Conservation (phyloP, 2,113 vertebrate species). For the Ammodytes dubius region DNA sequence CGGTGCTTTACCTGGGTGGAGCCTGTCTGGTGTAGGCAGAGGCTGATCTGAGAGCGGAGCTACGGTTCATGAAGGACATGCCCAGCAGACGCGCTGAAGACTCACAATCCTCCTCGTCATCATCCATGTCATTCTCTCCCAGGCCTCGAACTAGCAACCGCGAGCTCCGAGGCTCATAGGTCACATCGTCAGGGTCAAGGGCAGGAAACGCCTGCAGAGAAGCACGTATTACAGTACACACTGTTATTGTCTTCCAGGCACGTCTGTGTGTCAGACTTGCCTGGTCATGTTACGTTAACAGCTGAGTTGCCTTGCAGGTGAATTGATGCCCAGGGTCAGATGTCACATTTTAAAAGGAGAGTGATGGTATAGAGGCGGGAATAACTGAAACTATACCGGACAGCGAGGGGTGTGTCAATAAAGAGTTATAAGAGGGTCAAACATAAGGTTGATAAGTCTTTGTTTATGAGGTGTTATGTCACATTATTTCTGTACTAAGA, state of each 20-base stretch:
- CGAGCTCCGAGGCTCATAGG: conserved; percentile 94
- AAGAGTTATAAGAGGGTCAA: not conserved
- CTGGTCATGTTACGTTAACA: not conserved
- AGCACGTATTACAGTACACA: not conserved
- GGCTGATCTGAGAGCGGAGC: conserved; percentile 85
- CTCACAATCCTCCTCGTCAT: conserved; percentile 96
- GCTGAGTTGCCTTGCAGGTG: not conserved
- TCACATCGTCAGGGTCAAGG: conserved; percentile 94
- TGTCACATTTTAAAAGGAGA: conserved; percentile 1
- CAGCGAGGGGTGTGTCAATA: not conserved
- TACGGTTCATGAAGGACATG: conserved; percentile 99
- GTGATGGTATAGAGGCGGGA: conserved; percentile 9
- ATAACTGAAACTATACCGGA: not conserved
- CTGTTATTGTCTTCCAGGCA: not conserved
- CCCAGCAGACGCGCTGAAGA: conserved; percentile 96
- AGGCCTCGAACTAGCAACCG: conserved; percentile 94
- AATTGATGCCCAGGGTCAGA: conserved; percentile 22
- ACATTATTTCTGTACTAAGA: not conserved
- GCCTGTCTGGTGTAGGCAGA: conserved; percentile 86
- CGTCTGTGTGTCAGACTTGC: conserved; percentile 9
- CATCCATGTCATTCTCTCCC: conserved; percentile 94
- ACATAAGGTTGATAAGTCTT: not conserved
- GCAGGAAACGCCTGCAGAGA: conserved; percentile 70
- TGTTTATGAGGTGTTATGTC: conserved; percentile 3
- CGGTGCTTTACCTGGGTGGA: conserved; percentile 67